Evolutionary conservation across 2,113 vertebrate genomes (phyloP).

Genomic region (Sander lucioperca): DNA sequence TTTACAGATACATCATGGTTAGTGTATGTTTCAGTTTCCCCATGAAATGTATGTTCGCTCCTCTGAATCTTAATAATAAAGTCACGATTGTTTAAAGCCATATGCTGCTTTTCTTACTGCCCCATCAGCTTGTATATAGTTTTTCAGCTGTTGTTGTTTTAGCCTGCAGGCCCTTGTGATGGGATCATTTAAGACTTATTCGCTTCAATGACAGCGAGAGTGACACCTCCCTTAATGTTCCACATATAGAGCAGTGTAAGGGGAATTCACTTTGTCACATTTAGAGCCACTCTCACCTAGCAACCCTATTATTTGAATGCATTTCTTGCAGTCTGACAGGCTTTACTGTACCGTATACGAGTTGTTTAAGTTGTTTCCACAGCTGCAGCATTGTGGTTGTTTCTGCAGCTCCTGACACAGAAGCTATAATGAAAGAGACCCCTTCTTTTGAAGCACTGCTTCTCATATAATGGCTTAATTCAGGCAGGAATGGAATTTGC

Average conservation of each 20-base stretch:
- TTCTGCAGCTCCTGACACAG: conserved; percentile 41
- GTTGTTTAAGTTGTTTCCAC: conserved; percentile 43
- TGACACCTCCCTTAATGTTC: conserved; percentile 59
- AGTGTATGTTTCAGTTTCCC: conserved; percentile 36
- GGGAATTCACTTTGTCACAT: conserved; percentile 48
- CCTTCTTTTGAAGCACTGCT: conserved; percentile 21
- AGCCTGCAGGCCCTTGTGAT: conserved; percentile 48
- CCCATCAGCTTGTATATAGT: conserved; percentile 25
- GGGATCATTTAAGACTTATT: conserved; percentile 56
- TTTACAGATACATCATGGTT: conserved; percentile 49
- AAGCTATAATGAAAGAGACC: conserved; percentile 22
- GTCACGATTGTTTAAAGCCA: conserved; percentile 25
- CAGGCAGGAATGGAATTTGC: conserved; percentile 42
- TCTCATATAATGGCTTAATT: conserved; percentile 48
- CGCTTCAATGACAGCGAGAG: conserved; percentile 41
- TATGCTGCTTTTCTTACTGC: conserved; percentile 27
- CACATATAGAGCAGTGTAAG: conserved; percentile 33
- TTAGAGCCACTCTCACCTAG: conserved; percentile 48
- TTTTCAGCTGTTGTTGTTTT: conserved; percentile 52
- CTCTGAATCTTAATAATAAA: conserved; percentile 34
- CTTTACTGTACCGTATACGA: conserved; percentile 15
- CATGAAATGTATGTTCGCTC: conserved; percentile 41
- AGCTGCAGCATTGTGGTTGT: conserved; percentile 46
- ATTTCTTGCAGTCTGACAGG: conserved; percentile 34
- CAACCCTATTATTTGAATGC: conserved; percentile 42